These are phyloP conservation scores for Dryoscopus gambensis DNA, from an alignment of 2,113 vertebrate species.

Conservation along the genomic window DNA sequence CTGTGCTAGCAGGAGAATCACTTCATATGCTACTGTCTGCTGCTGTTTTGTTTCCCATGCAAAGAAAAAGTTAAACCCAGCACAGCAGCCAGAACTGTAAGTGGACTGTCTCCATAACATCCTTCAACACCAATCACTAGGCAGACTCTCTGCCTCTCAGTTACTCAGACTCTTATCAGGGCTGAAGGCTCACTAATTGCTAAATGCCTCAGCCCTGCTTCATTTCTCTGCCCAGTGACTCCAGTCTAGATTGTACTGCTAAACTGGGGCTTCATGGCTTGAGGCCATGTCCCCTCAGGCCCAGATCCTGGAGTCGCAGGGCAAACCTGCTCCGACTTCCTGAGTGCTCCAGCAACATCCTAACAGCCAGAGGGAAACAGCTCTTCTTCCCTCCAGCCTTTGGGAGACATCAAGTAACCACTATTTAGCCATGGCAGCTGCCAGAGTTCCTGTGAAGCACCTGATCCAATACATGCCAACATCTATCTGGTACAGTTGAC, in stretches of 20 bases:
- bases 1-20: neutral
- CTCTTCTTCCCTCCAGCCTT: neutral
- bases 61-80: neutral
- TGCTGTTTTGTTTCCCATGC: neutral
- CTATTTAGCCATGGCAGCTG: neutral
- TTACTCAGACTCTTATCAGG: neutral
- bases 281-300: neutral
- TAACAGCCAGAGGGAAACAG: accelerated
- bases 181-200: neutral
- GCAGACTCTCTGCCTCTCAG: neutral
- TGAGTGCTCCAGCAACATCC: neutral
- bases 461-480: neutral
- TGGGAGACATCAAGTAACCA: neutral
- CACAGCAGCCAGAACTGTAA: neutral
- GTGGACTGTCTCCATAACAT: neutral
- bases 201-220: neutral
- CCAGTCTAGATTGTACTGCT: neutral
- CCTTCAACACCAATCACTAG: neutral
- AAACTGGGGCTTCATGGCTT: neutral
- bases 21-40: neutral
- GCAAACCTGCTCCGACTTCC: neutral
- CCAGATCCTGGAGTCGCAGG: neutral
- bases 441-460: neutral
- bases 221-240: neutral
- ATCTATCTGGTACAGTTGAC: neutral